Base-by-base conservation (phyloP, 2,113 vertebrate species). In the Colaptes auratus region DNA sequence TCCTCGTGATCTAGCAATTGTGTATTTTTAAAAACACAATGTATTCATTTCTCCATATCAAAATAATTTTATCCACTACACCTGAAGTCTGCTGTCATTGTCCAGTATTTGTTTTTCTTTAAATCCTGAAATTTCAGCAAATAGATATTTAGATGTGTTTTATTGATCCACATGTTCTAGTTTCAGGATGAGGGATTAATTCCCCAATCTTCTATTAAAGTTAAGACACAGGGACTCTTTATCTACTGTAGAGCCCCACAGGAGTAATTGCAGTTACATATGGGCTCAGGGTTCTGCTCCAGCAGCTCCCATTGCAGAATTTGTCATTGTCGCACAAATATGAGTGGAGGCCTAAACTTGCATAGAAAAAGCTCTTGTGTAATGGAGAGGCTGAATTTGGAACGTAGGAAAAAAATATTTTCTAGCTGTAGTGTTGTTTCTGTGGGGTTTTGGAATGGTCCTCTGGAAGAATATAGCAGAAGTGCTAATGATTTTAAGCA, bases 91-190 rank as follows among this genome's bases (percentile, higher is more conserved):
- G 1, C 52, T 80, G 74, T 50, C 19, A 12, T 33, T 80, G 6
- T 30, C 46, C 14, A 52, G 11, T 33, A 23, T 52, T 69, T 3
- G 4, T 72, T 83, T 80, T 93, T 71, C 42, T 53, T 39, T 46
- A 16, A 31, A 42, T 33, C 55, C 82, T 61, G 75, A 21, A 7
- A 17, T 63, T 46, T 74, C 67, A 80, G 67, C 42, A 42, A 53
- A 14, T 0, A 11, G n/a, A 20, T 21, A 55, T 53, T 53, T 15
- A 0, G 1, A 53, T n/a, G 63, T 17, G 58, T 56, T 74, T 18
- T 56, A 53, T 23, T 52, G 30, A 28, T 64, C 16, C 86, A 3
- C 1, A 0, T 4, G 6, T 36, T 77, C 6, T 9, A 8, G 63
- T 35, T 75, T 3, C 53, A 58, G 76, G 79, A 1, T 6, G 6